Conservation (phyloP, 2,888 invertebrate genomes). For the Halocaridina rubra region DNA sequence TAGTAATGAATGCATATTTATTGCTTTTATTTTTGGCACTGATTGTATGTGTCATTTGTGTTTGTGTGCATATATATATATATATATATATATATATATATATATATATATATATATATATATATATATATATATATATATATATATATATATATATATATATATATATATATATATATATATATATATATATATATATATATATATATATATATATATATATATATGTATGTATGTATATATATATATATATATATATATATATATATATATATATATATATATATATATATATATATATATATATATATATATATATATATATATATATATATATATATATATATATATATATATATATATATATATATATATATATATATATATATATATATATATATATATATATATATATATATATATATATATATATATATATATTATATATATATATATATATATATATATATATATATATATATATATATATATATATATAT, state of each 20-base stretch:
- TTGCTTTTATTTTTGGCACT: too few species aligned
- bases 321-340: not conserved
- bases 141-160: too few species aligned
- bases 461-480: not conserved
- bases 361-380: not conserved
- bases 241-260: not conserved
- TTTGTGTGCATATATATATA: too few species aligned
- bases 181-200: too few species aligned
- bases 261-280: not conserved
- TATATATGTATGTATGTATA: too few species aligned
- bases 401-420: not conserved
- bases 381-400: not conserved
- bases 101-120: too few species aligned
- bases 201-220: too few species aligned
- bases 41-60: too few species aligned
- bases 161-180: too few species aligned
- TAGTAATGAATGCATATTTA: too few species aligned
- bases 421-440: not conserved
- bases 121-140: too few species aligned
- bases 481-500: not conserved
- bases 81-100: too few species aligned
- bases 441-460: not conserved
- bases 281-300: not conserved
- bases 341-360: slow-evolving; percentile 2
- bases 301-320: slow-evolving; percentile 5